Evolutionary conservation across 2,888 invertebrate genomes (phyloP), one percentile per base, ranked within the genome.

Genomic region (Aradus depressus): DNA sequence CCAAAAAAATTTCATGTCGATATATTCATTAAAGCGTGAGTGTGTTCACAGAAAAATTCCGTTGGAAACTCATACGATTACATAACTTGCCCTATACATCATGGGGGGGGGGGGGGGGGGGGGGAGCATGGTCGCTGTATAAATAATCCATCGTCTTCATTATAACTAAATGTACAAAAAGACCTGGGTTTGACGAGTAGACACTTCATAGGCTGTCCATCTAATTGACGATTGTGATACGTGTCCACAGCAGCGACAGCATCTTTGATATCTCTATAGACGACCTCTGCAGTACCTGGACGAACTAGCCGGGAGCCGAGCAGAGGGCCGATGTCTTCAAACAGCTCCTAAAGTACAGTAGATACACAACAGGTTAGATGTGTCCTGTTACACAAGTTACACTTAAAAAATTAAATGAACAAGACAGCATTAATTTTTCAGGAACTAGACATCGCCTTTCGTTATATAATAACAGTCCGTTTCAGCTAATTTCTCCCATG

Each of bases 191-290:
- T 84, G 5, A 89, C 87, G 56, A 90, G 72, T 49, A 88, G 75
- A 65, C 89, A 90, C 66, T 87, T 88, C 91, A 91, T 91, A 3
- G 90, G 90, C 64, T 88, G 87, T 1, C 92, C 91, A 71, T 95
- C 93, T 37, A 95, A 71, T 64, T 91, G 90, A 44, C 93, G 73
- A 67, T 92, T 91, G 66, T 93, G 91, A 70, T 93, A 93, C 48
- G 89, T 82, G 62, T 91, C 89, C 2, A 92, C 89, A 2, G 95
- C 92, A 66, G 81, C 81, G 62, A 87, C 80, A 25, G 93, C 93
- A 68, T 92, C 89, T 60, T 84, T 81, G 59, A 84, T 73, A 38
- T 80, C 80, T 63, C 84, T 82, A 67, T 90, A 93, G 59, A 91
- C 85, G 1, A 93, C 91, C 71, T 93, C 92, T 0, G 92, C 93